phyloP scores from a whole-genome alignment of 2,797 vertebrate genomes.

The Harpagifer antarcticus region DNA sequence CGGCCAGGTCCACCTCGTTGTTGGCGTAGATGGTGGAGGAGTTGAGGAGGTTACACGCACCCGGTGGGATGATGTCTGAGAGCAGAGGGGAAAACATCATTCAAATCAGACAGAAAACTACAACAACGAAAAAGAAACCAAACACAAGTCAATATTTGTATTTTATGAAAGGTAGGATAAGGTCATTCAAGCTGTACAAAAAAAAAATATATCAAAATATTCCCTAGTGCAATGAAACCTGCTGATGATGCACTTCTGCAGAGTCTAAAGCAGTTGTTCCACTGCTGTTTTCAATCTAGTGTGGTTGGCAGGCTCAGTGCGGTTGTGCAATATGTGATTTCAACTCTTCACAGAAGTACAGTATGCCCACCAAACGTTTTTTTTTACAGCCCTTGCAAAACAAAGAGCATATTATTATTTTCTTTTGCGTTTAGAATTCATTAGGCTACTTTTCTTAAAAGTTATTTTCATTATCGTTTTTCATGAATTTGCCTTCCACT shows the following conservation, averaged over 20 bases:
- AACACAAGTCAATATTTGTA: not conserved
- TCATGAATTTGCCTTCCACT: not conserved
- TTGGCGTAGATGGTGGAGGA: conserved; percentile 88
- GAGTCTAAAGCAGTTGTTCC: conserved; percentile 5
- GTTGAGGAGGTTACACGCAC: conserved; percentile 87
- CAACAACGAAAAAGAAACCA: not conserved
- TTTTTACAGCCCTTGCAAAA: not conserved
- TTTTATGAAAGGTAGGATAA: not conserved
- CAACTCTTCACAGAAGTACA: conserved; percentile 12
- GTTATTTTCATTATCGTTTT: not conserved
- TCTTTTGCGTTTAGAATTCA: not conserved
- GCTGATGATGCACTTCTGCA: conserved; percentile 33
- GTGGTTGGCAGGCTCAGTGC: conserved; percentile 18
- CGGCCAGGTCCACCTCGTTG: conserved; percentile 87
- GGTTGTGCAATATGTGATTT: conserved; percentile 47
- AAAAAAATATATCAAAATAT: no score
- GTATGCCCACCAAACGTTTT: conserved; percentile 17
- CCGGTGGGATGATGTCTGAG: conserved; percentile 88
- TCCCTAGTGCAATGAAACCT: conserved; percentile 12
- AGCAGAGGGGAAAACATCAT: conserved; percentile 17
- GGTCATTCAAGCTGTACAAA: not conserved
- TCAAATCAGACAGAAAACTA: not conserved
- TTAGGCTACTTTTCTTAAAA: not conserved
- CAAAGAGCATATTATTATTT: not conserved
- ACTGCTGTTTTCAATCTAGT: conserved; percentile 22